phyloP scores from a whole-genome alignment of 1,140 invertebrate species.

The Brachionus sp. region DNA sequence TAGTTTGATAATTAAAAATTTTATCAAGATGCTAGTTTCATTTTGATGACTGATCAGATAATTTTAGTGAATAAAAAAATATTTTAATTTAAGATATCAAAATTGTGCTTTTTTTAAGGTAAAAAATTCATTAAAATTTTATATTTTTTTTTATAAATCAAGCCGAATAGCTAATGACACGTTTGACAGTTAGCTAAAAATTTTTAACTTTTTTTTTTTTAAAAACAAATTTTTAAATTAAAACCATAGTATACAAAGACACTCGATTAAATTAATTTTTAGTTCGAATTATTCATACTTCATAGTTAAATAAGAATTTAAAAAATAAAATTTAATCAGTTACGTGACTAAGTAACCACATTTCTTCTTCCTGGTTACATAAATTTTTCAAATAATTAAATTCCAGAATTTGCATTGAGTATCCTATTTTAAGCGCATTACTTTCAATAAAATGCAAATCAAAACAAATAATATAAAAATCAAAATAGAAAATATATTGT shows the following conservation, averaged over 20 bases:
- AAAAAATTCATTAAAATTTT: background rate
- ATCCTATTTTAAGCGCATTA: background rate
- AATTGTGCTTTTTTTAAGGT: background rate
- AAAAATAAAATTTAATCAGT: background rate
- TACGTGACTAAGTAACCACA: background rate
- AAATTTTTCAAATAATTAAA: background rate
- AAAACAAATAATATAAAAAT: background rate
- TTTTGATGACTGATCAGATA: background rate
- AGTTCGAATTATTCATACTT: too few species aligned
- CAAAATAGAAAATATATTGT: background rate
- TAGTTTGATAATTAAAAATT: background rate
- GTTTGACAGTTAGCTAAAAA: too few species aligned
- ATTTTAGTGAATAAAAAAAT: background rate
- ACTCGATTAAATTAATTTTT: too few species aligned
- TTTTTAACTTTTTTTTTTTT: too few species aligned
- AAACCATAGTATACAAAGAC: too few species aligned
- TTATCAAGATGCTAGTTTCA: background rate
- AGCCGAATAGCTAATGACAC: too few species aligned
- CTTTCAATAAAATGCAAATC: background rate
- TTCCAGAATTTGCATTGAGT: background rate
- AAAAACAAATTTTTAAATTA: too few species aligned
- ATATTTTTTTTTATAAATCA: too few species aligned
- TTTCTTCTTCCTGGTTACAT: conserved; percentile 18
- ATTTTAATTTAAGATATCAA: background rate
- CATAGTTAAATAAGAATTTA: background rate